Evolutionary conservation across 2,797 vertebrate species (phyloP).

Genomic region (Graptemys geographica): DNA sequence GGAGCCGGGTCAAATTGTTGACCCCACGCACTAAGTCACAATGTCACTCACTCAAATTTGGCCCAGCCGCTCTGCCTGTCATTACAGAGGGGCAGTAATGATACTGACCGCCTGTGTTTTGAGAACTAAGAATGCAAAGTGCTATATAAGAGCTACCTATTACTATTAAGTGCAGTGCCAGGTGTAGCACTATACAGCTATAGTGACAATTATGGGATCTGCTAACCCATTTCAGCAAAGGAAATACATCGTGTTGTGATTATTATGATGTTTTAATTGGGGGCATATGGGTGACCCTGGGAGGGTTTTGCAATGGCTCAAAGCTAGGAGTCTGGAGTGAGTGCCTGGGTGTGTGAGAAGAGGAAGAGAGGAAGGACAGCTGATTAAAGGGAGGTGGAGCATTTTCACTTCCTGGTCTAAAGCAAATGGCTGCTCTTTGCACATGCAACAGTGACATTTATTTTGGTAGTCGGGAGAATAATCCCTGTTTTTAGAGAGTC

Average conservation of each 20-base stretch:
- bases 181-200: neutral
- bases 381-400: neutral
- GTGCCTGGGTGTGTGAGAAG: neutral
- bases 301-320: neutral
- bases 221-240: neutral
- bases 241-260: neutral
- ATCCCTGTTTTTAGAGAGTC: neutral
- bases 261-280: accelerated
- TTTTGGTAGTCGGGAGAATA: neutral
- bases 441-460: neutral
- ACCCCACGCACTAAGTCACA: neutral
- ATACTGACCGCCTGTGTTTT: neutral
- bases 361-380: neutral
- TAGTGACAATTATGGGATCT: neutral
- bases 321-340: neutral
- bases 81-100: neutral
- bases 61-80: neutral
- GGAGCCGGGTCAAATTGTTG: neutral
- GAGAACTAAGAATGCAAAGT: neutral
- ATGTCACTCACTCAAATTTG: neutral
- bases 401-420: neutral
- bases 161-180: neutral
- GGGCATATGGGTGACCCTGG: neutral
- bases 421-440: neutral
- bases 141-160: accelerated